Conservation (phyloP, 2,797 vertebrate genomes). For the Hephaestus fuliginosus region DNA sequence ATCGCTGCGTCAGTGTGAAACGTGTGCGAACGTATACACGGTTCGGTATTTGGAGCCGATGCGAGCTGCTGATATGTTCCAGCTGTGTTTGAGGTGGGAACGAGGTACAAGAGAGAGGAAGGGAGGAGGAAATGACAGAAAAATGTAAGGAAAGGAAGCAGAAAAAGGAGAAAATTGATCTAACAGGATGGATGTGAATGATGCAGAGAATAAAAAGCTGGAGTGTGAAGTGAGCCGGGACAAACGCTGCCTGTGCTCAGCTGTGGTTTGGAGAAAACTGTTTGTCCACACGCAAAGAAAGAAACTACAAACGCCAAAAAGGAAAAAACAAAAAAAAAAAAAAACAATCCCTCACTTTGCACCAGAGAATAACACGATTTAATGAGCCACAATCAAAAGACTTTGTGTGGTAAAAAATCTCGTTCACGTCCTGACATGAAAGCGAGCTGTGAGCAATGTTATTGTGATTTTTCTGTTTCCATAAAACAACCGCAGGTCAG, state of each 20-base stretch:
- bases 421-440: conserved; percentile 12
- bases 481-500: conserved; percentile 30
- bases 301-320: conserved; percentile 2
- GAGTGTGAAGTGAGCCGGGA: conserved; percentile 8
- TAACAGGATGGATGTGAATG: conserved; percentile 23
- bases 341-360: background rate
- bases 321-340: background rate
- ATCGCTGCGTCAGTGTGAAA: conserved; percentile 21
- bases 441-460: conserved; percentile 12
- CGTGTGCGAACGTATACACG: conserved; percentile 6
- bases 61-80: conserved; percentile 60
- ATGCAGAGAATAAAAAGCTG: conserved; percentile 2
- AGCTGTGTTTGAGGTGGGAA: conserved; percentile 55
- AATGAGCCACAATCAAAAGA: conserved; percentile 22
- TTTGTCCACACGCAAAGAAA: conserved; percentile 31
- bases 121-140: background rate
- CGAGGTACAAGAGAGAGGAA: conserved; percentile 9
- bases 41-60: conserved; percentile 5
- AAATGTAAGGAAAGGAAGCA: conserved; percentile 2
- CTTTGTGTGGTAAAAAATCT: background rate
- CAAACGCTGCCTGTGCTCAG: conserved; percentile 2
- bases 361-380: background rate
- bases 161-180: background rate
- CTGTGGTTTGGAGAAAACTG: conserved; percentile 40
- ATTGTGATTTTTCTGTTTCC: conserved; percentile 22